Conservation (phyloP, 2,113 vertebrate species). For the Varanus komodoensis region DNA sequence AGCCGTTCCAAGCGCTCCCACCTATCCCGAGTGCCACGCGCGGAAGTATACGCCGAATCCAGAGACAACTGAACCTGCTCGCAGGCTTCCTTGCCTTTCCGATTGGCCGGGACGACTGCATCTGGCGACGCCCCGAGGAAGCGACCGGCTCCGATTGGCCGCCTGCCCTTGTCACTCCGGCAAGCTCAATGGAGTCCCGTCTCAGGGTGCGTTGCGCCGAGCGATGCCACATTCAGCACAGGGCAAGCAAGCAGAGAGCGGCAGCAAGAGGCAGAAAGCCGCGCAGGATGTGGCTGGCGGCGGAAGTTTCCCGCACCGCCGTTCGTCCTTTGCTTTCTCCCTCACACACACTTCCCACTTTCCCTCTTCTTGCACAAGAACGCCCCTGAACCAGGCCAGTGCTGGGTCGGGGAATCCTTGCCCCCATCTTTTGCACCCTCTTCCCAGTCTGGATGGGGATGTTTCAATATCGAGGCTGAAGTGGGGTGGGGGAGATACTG, state of each 20-base stretch:
- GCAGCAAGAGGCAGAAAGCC: conserved; percentile 18
- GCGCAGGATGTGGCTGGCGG: conserved; percentile 43
- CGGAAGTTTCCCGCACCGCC: neutral
- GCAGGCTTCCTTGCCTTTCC: neutral
- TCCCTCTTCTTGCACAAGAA: neutral
- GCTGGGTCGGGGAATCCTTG: neutral
- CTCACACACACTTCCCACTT: neutral
- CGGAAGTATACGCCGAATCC: conserved; percentile 85
- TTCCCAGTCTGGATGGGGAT: neutral
- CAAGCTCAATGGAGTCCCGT: conserved; percentile 75
- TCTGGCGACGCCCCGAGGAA: conserved; percentile 46
- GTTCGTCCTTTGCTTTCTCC: neutral
- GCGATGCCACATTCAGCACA: conserved; percentile 56
- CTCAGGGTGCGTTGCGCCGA: conserved; percentile 73
- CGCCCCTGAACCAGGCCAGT: neutral
- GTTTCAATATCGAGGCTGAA: neutral
- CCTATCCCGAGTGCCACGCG: conserved; percentile 76
- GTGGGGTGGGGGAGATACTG: no score
- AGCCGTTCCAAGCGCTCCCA: conserved; percentile 66
- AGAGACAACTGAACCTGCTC: conserved; percentile 71
- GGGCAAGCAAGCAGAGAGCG: conserved; percentile 53
- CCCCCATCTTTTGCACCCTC: neutral
- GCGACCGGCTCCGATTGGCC: conserved; percentile 71
- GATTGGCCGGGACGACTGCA: conserved; percentile 45
- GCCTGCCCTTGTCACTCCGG: conserved; percentile 49